phyloP scores from a whole-genome alignment of 2,113 vertebrate species.

The Gymnocephalus cernua region DNA sequence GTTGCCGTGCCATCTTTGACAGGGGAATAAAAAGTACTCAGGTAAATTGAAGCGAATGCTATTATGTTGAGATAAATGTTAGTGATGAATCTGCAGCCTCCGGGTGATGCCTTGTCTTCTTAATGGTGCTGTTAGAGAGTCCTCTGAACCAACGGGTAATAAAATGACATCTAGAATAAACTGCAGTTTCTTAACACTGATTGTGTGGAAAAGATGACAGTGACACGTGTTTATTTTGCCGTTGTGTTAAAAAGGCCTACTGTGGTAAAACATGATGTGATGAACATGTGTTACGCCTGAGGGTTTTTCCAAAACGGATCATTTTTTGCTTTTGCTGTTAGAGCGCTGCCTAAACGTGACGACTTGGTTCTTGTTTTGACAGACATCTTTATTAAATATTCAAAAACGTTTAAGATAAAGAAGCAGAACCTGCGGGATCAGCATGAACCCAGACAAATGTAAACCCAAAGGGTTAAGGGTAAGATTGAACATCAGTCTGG shows the following conservation, averaged over 20 bases:
- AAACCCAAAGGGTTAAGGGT: constrained; percentile 40
- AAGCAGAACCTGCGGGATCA: constrained; percentile 29
- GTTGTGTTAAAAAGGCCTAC: constrained; percentile 13
- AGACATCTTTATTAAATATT: constrained; percentile 27
- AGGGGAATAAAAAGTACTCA: background rate
- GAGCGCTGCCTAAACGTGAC: constrained; percentile 25
- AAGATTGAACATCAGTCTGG: no score
- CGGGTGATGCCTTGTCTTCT: constrained; percentile 5
- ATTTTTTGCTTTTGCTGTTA: constrained; percentile 24
- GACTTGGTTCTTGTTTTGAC: constrained; percentile 54
- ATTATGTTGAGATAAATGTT: constrained; percentile 38
- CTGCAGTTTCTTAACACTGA: background rate
- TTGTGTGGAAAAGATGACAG: constrained; percentile 15
- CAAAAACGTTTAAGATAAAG: constrained; percentile 42
- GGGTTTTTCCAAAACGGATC: constrained; percentile 8
- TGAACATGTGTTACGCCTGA: background rate
- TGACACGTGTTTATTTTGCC: constrained; percentile 23
- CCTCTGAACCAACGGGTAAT: constrained; percentile 13
- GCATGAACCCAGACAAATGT: constrained; percentile 16
- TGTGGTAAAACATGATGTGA: constrained; percentile 18
- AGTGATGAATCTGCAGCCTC: constrained; percentile 26
- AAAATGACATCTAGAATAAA: constrained; percentile 25
- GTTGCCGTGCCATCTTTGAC: constrained; percentile 27
- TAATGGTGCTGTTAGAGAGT: constrained; percentile 6
- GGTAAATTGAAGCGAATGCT: constrained; percentile 32